Evolutionary conservation across 2,113 vertebrate species (phyloP).

Genomic region (Heteronetta atricapilla): DNA sequence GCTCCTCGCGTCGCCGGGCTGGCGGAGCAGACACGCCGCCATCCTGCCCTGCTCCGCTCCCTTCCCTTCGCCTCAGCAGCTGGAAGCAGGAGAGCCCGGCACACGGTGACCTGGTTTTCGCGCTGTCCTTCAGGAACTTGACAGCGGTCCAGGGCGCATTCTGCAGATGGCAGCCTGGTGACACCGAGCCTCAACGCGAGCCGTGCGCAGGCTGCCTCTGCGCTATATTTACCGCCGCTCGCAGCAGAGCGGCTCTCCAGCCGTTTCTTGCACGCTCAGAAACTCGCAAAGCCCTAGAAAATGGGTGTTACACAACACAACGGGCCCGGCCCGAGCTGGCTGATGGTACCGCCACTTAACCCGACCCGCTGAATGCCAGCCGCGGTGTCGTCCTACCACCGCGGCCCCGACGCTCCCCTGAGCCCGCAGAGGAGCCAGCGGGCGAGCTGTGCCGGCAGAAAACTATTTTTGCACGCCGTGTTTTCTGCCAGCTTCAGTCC

Average conservation of each 20-base stretch:
- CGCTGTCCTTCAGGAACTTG: slow-evolving; percentile 64
- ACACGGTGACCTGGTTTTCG: background rate
- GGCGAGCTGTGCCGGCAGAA: background rate
- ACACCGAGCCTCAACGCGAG: slow-evolving; percentile 57
- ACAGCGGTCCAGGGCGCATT: background rate
- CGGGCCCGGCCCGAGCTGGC: background rate
- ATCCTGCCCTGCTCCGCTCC: background rate
- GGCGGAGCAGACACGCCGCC: background rate
- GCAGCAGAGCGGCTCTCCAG: background rate
- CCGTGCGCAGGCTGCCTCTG: background rate
- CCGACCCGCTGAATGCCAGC: background rate
- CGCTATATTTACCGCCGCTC: slow-evolving; percentile 26
- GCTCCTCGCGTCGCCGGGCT: background rate
- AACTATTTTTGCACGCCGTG: background rate
- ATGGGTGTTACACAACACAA: slow-evolving; percentile 21
- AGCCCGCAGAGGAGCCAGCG: background rate
- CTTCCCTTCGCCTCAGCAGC: background rate
- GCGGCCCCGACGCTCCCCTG: background rate
- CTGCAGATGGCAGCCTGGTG: slow-evolving; percentile 54
- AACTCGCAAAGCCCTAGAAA: background rate
- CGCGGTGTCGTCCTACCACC: background rate
- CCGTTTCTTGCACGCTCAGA: background rate
- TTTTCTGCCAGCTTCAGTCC: background rate
- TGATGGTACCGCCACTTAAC: accelerated
- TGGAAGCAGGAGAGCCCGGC: background rate